phyloP scores from a whole-genome alignment of 1,140 invertebrate species.

The Diachasma alloeum region DNA sequence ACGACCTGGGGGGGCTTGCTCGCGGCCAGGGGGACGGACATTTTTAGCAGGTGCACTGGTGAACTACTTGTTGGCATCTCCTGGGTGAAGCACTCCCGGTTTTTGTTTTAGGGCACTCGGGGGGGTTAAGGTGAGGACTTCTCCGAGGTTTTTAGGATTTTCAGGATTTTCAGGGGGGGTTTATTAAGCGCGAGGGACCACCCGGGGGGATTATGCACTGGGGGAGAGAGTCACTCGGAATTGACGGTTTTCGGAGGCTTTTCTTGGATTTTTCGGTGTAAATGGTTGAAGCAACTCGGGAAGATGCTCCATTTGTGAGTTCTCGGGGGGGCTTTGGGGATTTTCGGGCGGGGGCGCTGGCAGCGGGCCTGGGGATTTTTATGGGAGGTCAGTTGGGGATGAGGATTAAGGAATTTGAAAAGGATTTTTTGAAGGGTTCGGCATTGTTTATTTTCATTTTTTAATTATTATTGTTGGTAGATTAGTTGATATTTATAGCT shows the following conservation, averaged over 20 bases:
- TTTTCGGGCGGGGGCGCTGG: background rate
- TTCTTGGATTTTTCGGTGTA: background rate
- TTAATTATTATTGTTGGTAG: too few relatives aligned
- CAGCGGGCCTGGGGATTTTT: too few relatives aligned
- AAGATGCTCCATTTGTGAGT: constrained; percentile 9
- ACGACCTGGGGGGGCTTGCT: background rate
- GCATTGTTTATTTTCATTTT: too few relatives aligned
- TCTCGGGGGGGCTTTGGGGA: background rate
- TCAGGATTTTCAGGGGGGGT: too few relatives aligned
- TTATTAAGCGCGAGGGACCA: too few relatives aligned
- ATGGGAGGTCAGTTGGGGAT: too few relatives aligned
- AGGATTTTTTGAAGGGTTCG: too few relatives aligned
- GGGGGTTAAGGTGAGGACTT: background rate
- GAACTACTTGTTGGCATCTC: constrained; percentile 7
- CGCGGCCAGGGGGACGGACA: background rate
- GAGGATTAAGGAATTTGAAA: too few relatives aligned
- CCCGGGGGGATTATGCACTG: too few relatives aligned
- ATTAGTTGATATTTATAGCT: too few relatives aligned
- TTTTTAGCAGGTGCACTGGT: background rate
- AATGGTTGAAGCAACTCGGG: background rate
- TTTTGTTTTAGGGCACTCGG: background rate
- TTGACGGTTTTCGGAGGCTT: background rate
- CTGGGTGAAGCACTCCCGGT: background rate
- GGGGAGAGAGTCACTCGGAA: background rate
- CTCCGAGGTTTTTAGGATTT: background rate